Percentiles rank a stretch among this genome's conserved stretches.
Conservation (phyloP, 1,140 invertebrate genomes). For the Solenopsis invicta region DNA sequence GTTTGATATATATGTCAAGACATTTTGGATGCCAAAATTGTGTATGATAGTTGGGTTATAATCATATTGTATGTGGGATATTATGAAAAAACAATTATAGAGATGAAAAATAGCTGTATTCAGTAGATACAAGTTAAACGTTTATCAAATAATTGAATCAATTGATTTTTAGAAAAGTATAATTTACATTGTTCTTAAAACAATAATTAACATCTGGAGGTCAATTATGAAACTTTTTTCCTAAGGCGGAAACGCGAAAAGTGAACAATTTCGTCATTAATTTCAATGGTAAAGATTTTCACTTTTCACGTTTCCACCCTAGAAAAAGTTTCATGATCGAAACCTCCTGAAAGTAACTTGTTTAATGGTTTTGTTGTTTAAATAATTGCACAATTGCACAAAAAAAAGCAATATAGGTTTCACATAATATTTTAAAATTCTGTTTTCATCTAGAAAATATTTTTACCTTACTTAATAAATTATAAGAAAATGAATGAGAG, state of each 20-base stretch:
- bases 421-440: not conserved
- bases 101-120: conserved; percentile 24
- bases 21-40: conserved; percentile 35
- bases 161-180: not conserved
- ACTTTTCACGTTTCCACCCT: no score
- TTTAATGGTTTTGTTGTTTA: conserved; percentile 58
- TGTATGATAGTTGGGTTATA: not conserved
- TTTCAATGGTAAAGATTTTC: no score
- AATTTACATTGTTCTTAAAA: not conserved
- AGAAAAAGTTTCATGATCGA: no score
- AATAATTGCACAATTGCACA: conserved; percentile 44
- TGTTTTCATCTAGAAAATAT: not conserved
- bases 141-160: not conserved
- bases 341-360: conserved; percentile 1
- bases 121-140: not conserved
- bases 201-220: conserved; percentile 7
- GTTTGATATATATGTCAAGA: conserved; percentile 31
- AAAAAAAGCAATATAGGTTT: conserved; percentile 59
- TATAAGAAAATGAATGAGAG: not conserved
- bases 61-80: not conserved
- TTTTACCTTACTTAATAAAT: not conserved
- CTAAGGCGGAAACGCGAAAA: no score
- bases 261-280: no score
- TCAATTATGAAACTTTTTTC: no score
- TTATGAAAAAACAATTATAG: conserved; percentile 19